Conservation (phyloP, 2,888 invertebrate genomes). For the Anthrax anthrax region DNA sequence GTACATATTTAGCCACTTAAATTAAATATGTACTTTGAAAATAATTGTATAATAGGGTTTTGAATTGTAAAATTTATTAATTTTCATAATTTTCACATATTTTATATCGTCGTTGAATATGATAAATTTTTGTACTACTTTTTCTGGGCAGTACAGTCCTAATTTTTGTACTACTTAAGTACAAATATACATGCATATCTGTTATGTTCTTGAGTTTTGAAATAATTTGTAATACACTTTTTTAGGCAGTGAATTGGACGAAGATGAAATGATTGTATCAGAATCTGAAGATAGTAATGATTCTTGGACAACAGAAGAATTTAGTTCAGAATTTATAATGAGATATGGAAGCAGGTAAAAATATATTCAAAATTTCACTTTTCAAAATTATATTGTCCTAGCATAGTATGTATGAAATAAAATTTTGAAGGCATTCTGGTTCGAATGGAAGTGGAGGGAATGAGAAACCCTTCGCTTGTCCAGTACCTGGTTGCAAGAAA, state of each 20-base stretch:
- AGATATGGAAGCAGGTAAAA: conserved; percentile 52
- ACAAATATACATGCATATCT: no score
- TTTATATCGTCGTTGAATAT: no score
- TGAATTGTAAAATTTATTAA: no score
- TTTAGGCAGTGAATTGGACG: conserved; percentile 56
- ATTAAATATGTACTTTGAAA: no score
- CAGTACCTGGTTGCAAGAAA: conserved; percentile 75
- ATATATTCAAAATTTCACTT: neutral
- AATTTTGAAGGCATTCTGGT: conserved; percentile 33
- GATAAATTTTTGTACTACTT: no score
- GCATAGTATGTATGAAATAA: neutral
- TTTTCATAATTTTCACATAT: no score
- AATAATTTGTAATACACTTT: neutral
- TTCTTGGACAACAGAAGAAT: conserved; percentile 67
- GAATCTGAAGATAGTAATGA: conserved; percentile 71
- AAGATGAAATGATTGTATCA: conserved; percentile 51
- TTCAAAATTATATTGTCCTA: neutral
- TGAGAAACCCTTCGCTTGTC: conserved; percentile 73
- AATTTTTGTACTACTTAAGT: no score
- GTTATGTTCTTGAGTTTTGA: no score
- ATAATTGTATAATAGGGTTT: no score
- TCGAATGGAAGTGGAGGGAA: conserved; percentile 35
- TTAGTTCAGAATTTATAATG: conserved; percentile 63
- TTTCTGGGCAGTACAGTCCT: no score
- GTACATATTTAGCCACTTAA: no score